Percentiles rank a stretch among this genome's conserved stretches.
phyloP scores from a whole-genome alignment of 2,797 vertebrate species.

The Lacerta agilis region DNA sequence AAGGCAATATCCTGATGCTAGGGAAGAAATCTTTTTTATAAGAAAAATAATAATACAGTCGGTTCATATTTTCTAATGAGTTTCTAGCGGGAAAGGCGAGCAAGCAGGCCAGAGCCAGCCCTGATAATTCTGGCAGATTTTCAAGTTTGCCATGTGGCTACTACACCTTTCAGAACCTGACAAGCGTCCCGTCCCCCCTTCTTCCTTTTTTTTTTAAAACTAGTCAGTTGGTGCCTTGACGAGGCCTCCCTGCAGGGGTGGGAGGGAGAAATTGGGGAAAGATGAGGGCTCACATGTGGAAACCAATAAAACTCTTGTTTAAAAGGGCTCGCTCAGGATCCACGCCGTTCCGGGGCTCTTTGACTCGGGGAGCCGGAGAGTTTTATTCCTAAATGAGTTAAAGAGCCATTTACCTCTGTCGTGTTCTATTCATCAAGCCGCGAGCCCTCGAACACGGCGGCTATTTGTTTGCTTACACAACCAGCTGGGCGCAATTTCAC shows the following conservation, averaged over 20 bases:
- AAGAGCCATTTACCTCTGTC: conserved; percentile 97
- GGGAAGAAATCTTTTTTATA: neutral
- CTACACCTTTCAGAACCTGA: neutral
- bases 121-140: neutral
- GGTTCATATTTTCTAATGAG: neutral
- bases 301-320: conserved; percentile 75
- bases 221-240: neutral
- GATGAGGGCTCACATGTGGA: conserved; percentile 36
- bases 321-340: conserved; percentile 65
- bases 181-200: rapidly evolving
- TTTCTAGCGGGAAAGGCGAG: neutral
- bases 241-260: neutral
- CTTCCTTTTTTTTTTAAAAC: neutral
- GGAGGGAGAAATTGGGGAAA: rapidly evolving
- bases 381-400: conserved; percentile 92
- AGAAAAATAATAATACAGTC: neutral
- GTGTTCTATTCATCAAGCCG: conserved; percentile 93
- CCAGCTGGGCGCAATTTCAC: conserved; percentile 98
- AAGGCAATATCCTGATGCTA: neutral
- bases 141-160: rapidly evolving
- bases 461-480: conserved; percentile 98
- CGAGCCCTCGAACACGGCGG: conserved; percentile 89
- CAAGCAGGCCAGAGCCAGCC: neutral
- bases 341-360: conserved; percentile 69
- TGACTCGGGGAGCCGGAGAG: conserved; percentile 84